These are phyloP conservation scores for Zhuqinia jingwanae DNA, from an alignment of 2,888 invertebrate species.

Conservation along the genomic window DNA sequence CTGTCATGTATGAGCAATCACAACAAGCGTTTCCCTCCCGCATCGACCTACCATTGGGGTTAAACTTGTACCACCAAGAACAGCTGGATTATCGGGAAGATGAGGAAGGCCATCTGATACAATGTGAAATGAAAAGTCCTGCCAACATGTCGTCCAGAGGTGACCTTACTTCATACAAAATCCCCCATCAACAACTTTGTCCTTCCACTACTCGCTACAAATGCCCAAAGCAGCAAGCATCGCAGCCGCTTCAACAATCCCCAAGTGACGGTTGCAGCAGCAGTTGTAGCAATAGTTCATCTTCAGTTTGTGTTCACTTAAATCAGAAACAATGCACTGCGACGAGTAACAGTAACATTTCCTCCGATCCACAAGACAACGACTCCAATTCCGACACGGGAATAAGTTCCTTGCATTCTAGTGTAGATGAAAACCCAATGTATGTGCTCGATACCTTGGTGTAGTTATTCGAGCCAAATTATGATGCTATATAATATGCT, in stretches of 20 bases:
- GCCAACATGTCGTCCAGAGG: not conserved
- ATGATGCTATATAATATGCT: conserved; percentile 8
- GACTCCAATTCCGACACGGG: conserved; percentile 83
- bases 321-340: conserved; percentile 58
- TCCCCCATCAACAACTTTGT: not conserved
- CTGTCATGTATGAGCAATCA: not conserved
- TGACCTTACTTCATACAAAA: not conserved
- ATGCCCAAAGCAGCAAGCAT: conserved; percentile 32
- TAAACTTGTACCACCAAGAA: not conserved
- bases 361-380: conserved; percentile 79
- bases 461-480: conserved; percentile 72
- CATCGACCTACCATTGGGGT: not conserved
- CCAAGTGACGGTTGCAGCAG: conserved; percentile 45
- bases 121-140: not conserved
- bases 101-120: not conserved
- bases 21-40: not conserved
- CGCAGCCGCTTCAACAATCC: not conserved
- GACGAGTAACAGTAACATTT: conserved; percentile 17
- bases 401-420: conserved; percentile 82
- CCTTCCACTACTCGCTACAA: not conserved
- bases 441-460: conserved; percentile 81
- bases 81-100: not conserved
- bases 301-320: conserved; percentile 62
- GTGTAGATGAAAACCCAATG: conserved; percentile 81
- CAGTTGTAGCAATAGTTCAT: conserved; percentile 59